Evolutionary conservation across 2,888 invertebrate genomes (phyloP), one percentile per base, ranked within the genome.

Genomic region (Netelia inedita): DNA sequence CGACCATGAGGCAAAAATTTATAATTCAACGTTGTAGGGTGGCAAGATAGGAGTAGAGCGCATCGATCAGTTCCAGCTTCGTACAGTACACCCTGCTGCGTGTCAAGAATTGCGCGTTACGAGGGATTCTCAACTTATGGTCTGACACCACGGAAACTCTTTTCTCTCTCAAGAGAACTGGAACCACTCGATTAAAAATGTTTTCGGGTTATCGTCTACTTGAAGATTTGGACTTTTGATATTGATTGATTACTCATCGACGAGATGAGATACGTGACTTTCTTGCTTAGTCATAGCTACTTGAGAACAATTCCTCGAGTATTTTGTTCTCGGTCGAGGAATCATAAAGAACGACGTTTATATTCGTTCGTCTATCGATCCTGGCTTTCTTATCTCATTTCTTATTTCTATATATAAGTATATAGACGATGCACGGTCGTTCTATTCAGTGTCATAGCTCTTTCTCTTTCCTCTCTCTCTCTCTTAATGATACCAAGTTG

Each of bases 1-100:
- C 61, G 79, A 50, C 61, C 41, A 43, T 50, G 21, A 11, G 46
- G 55, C 14, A 23, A 14, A 14, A 55, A 59, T 73, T 68, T 16
- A 69, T 82, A 43, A 78, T 82, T 82, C 82, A 82, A 78, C 76
- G 72, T 59, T 21, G 35, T 59, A 21, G 65, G 23, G 53, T 1
- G 61, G 11, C 50, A 41, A 72, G 78, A 82, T 78, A 73, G 53
- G 50, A 71, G 66, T 65, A 14, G 28, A n/a, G 19, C 57, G 66
- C 68, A 78, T 82, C 82, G 76, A 82, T 73, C 72, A 82, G 76
- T 73, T 50, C 10, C 82, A 72, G 59, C 66, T 66, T 72, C 59
- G 50, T 76, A 23, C n/a, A 57, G 21, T 46, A 63, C 46, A 57
- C 21, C 10, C 16, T 16, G 2, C 14, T 41, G 76, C 41, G 59